Evolutionary conservation across 2,797 vertebrate species (phyloP), one percentile per base, ranked within the genome.

Genomic region (Erpetoichthys calabaricus): DNA sequence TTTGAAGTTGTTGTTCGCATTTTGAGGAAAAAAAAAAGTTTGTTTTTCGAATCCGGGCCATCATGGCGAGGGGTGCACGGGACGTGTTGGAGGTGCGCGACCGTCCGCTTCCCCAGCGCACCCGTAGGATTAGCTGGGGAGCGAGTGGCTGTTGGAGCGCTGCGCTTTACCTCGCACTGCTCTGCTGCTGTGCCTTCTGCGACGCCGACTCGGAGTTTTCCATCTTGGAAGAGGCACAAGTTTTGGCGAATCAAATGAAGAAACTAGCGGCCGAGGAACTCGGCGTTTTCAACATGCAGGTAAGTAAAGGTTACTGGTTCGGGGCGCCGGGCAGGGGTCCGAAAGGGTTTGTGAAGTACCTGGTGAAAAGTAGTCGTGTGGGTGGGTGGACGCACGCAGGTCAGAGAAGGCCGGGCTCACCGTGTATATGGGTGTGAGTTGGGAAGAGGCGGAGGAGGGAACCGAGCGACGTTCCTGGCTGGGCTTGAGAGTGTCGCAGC

Each of bases 251-350:
- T 42, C 94, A 97, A 69, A 97, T 98, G 91, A 88, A 83, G 56
- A 90, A 86, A 64, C 84, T 97, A 51, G 91, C 91, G 42, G 76
- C 87, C 0, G 91, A 97, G 78, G 94, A 97, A 77, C 86, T 98
- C 64, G 88, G 94, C 62, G 94, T 96, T 53, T 87, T 91, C 65
- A 91, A 86, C 5, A 92, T 97, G 94, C 92, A 95, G 94, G 94
- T 98, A 88, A 73, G 51, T 7, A 56, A 57, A 3, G 47, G 44
- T 25, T 8, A 2, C 25, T 25, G 25, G 25, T 25, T 25, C 25
- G 25, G 25, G 25, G 25, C 25, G 25, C 25, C 25, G 1, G 25
- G 25, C 25, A 25, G 25, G 25, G 25, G 25, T 25, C 25, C 25
- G 25, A 25, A 25, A 25, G 25, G 25, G 25, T 25, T 25, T 25